These are phyloP conservation scores for Maniola jurtina DNA, from an alignment of 1,140 invertebrate species.

Conservation along the genomic window DNA sequence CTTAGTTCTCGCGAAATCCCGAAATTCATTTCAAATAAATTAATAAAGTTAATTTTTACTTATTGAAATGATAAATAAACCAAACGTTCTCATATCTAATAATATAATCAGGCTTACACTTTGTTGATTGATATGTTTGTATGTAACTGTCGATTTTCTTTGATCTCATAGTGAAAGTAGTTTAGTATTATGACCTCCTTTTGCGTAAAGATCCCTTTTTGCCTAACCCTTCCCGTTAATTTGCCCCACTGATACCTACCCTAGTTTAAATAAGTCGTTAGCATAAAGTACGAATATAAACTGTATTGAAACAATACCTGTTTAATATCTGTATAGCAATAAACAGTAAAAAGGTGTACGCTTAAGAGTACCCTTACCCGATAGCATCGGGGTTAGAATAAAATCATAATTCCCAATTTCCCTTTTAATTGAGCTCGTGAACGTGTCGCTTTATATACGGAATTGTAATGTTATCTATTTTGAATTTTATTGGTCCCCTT, in stretches of 20 bases:
- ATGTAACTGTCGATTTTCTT: background rate
- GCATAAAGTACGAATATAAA: constrained; percentile 12
- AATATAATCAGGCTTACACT: no score
- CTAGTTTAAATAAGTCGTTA: constrained; percentile 12
- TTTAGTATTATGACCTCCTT: no score
- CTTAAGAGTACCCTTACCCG: constrained; percentile 13
- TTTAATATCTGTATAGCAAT: constrained; percentile 20
- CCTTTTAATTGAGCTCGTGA: constrained; percentile 20
- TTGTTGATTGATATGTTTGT: background rate
- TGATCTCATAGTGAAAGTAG: no score
- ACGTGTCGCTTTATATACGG: constrained; percentile 16
- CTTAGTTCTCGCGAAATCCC: no score
- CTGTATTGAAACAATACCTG: constrained; percentile 8
- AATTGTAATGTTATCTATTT: constrained; percentile 21
- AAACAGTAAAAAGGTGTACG: constrained; percentile 26
- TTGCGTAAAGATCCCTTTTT: no score
- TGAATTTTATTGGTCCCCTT: background rate
- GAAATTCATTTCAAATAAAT: no score
- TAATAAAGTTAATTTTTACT: no score
- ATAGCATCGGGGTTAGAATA: constrained; percentile 27
- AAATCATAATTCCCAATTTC: constrained; percentile 30
- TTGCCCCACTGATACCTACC: background rate
- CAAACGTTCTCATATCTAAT: no score
- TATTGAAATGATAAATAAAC: no score
- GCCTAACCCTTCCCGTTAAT: no score